Base-by-base conservation (phyloP, 2,113 vertebrate species). In the Kryptolebias marmoratus region DNA sequence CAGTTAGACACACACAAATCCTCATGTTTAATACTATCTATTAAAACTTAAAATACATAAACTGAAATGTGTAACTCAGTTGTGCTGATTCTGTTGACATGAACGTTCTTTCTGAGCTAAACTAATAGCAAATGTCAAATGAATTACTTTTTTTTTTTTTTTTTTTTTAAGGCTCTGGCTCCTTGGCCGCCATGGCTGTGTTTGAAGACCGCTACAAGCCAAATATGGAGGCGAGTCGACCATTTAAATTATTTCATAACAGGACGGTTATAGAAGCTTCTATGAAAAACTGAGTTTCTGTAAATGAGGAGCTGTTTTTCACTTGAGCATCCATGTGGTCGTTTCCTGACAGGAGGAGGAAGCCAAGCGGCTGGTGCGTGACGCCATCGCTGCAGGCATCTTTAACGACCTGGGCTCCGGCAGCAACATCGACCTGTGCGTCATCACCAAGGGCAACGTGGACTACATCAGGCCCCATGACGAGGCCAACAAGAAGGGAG, bases 331-430 rank as follows among this genome's bases (percentile, higher is more conserved):
- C 47, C 4, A 5, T 71, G 56, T 16, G 28, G 2, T 27, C 39
- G 9, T 47, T 13, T 42, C 3, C 6, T 14, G 14, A 7, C 56
- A 99, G 98, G 98, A 98, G 84, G 96, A 95, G 0, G 95, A 95
- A 0, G 97, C 98, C 71, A 99, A 98, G 81, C 90, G 81, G 76
- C 90, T 99, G 18, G 98, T 99, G 75, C 92, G 95, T 1, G 96
- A 98, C 1, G 98, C 96, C 63, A 99, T 99, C 1, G 95, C 96
- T 4, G 96, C 97, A 0, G 98, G 98, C 13, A 96, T 99, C 81
- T 99, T 95, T 84, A 99, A 97, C 0, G 98, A 99, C 68, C 91
- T 99, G 88, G 98, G 98, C 75, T 98, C 98, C 0, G 98, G 98
- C 79, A 99, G 96, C 77, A 99, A 99, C 90, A 96, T 99, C 0